These are phyloP conservation scores for Drosophila fulvimacula DNA, from an alignment of 2,888 invertebrate genomes.

Conservation along the genomic window DNA sequence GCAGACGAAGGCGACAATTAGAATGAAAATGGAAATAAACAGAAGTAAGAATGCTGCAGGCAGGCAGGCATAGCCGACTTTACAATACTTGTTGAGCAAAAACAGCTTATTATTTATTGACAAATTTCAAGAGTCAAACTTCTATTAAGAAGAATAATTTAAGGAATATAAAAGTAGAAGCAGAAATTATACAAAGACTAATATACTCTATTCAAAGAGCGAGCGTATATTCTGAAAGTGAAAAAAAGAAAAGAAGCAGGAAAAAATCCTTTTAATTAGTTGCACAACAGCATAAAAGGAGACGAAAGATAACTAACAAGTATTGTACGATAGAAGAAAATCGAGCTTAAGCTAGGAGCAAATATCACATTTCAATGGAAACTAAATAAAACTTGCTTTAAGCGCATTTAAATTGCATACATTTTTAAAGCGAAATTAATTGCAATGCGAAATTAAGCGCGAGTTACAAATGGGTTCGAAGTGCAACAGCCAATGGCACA, in stretches of 20 bases:
- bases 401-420: neutral
- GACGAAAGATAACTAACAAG: constrained; percentile 3
- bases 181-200: neutral
- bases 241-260: neutral
- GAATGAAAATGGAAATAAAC: constrained; percentile 17
- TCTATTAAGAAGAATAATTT: neutral
- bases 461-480: constrained; percentile 32
- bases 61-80: neutral
- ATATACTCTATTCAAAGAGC: neutral
- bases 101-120: neutral
- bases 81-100: neutral
- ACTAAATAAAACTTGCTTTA: constrained; percentile 7
- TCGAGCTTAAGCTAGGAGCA: constrained; percentile 9
- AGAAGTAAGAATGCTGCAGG: neutral
- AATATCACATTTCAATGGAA: constrained; percentile 8
- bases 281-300: constrained; percentile 31
- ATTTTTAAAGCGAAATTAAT: constrained; percentile 1
- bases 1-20: constrained; percentile 20
- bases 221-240: neutral
- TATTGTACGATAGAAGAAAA: constrained; percentile 8
- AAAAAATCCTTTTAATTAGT: constrained; percentile 62
- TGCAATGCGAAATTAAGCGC: constrained; percentile 21
- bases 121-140: neutral
- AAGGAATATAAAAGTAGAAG: no score
- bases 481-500: constrained; percentile 47